Evolutionary conservation across 2,888 invertebrate genomes (phyloP).

Genomic region (Entomobrya proxima): DNA sequence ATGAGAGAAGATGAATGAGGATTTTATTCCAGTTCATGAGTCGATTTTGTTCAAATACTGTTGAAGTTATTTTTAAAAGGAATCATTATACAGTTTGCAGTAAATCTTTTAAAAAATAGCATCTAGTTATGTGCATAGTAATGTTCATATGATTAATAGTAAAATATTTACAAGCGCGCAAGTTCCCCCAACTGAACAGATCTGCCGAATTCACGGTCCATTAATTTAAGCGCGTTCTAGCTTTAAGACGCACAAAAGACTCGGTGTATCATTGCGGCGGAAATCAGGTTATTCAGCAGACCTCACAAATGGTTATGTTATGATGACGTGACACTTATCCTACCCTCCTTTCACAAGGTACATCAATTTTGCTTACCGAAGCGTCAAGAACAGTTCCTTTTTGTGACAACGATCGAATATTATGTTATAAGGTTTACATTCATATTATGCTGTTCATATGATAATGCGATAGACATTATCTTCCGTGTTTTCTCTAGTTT

Average conservation of each 20-base stretch:
- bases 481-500: background rate
- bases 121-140: background rate
- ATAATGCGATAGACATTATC: background rate
- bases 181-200: background rate
- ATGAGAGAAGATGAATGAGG: background rate
- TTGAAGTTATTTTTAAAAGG: too few relatives aligned
- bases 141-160: background rate
- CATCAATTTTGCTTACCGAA: conserved; percentile 59
- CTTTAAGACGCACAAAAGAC: conserved; percentile 5
- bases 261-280: conserved; percentile 11
- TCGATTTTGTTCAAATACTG: conserved; percentile 4
- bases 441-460: background rate
- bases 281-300: conserved; percentile 56
- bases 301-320: conserved; percentile 45
- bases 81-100: too few relatives aligned
- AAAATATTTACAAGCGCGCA: background rate
- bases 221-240: conserved; percentile 22
- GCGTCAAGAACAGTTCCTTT: conserved; percentile 51
- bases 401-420: conserved; percentile 24
- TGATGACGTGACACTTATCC: conserved; percentile 64
- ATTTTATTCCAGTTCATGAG: too few relatives aligned
- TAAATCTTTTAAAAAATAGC: background rate
- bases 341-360: conserved; percentile 46
- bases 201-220: conserved; percentile 34
- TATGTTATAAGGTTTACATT: background rate